These are phyloP conservation scores for Cyaniris semiargus DNA, from an alignment of 2,888 invertebrate species.

Conservation along the genomic window DNA sequence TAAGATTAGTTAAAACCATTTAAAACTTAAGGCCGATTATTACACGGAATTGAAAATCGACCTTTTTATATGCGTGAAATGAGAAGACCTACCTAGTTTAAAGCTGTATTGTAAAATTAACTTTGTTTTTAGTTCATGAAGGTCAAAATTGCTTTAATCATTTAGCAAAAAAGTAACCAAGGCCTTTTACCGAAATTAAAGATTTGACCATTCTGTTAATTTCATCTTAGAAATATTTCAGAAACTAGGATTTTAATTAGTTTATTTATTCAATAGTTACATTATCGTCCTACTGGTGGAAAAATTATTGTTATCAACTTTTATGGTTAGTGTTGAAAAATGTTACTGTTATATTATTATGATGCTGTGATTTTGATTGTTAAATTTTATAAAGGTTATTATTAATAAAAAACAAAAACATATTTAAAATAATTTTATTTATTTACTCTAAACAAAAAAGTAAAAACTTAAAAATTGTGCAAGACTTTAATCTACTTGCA, in stretches of 20 bases:
- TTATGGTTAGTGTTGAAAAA: background rate
- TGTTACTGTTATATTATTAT: background rate
- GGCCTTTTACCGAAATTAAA: background rate
- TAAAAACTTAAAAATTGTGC: background rate
- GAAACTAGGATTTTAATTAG: background rate
- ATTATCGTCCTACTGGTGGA: background rate
- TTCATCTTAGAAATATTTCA: background rate
- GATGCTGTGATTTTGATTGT: constrained; percentile 4
- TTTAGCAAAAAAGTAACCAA: background rate
- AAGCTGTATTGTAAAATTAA: background rate
- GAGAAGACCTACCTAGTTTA: background rate
- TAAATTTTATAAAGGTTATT: background rate
- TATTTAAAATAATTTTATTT: background rate
- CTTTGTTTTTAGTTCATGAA: background rate
- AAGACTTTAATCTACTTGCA: background rate
- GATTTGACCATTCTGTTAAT: background rate
- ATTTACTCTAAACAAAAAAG: background rate
- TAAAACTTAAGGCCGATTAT: background rate
- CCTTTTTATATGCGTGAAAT: constrained; percentile 12
- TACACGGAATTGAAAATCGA: background rate
- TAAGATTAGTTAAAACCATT: background rate
- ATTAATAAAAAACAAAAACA: background rate
- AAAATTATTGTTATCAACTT: background rate
- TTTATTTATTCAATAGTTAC: background rate
- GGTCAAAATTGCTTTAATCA: background rate